Evolutionary conservation across 1,140 invertebrate species (phyloP).

Genomic region (Pectinophora gossypiella): DNA sequence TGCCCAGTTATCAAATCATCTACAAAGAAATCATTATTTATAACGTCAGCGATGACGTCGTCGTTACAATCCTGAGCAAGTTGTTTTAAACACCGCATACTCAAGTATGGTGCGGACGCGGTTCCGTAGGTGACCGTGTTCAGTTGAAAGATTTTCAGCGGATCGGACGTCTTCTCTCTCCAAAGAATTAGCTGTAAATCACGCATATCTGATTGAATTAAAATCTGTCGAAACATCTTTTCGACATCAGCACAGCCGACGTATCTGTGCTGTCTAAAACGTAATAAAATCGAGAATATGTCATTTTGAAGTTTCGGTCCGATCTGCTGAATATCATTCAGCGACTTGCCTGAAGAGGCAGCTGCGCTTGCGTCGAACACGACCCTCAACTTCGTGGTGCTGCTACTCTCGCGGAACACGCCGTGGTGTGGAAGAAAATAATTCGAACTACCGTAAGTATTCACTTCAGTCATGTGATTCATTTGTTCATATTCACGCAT

Average conservation of each 20-base stretch:
- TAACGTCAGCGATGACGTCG: not conserved
- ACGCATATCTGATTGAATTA: not conserved
- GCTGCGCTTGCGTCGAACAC: conserved; percentile 3
- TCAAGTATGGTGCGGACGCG: not conserved
- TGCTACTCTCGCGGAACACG: conserved; percentile 6
- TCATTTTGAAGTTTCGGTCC: conserved; percentile 27
- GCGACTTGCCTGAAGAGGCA: conserved; percentile 16
- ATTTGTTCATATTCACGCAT: conserved; percentile 5
- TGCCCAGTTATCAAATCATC: conserved; percentile 2
- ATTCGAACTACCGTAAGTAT: not conserved
- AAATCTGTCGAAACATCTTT: conserved; percentile 3
- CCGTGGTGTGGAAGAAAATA: conserved; percentile 10
- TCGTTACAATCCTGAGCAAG: not conserved
- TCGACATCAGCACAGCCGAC: not conserved
- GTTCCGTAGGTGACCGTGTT: not conserved
- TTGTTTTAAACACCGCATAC: conserved; percentile 1
- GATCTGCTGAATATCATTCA: conserved; percentile 31
- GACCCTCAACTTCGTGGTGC: conserved; percentile 9
- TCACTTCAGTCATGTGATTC: conserved; percentile 4
- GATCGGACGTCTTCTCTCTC: not conserved
- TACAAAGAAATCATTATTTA: conserved; percentile 2
- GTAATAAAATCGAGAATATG: not conserved
- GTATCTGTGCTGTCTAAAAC: not conserved
- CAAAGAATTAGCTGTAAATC: not conserved
- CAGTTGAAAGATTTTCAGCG: not conserved